A percentile compares a stretch with the other conserved stretches of the same genome.
Conservation (phyloP, 2,113 vertebrate genomes). For the Clinocottus analis region DNA sequence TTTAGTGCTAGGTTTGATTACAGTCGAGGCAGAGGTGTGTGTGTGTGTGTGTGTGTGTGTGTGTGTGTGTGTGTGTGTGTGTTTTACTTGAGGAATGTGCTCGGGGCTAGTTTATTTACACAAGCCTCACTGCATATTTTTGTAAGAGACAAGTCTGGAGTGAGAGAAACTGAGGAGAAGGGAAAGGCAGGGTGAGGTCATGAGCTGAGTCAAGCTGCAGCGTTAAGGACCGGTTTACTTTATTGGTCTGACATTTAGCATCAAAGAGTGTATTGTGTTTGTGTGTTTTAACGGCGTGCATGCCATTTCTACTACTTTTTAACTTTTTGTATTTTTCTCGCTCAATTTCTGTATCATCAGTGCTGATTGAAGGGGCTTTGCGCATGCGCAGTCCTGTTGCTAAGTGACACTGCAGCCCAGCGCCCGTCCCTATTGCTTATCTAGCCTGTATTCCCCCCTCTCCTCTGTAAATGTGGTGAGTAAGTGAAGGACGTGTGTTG, state of each 20-base stretch:
- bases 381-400: conserved; percentile 59
- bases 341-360: neutral
- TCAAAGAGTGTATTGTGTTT: neutral
- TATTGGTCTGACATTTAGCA: neutral
- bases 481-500: neutral
- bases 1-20: neutral
- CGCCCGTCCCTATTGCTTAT: conserved; percentile 7
- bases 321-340: neutral
- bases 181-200: conserved; percentile 24
- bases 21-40: conserved; percentile 33
- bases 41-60: neutral
- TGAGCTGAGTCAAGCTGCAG: neutral
- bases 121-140: conserved; percentile 60
- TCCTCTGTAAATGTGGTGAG: neutral
- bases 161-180: conserved; percentile 5
- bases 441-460: neutral
- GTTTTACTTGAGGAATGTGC: conserved; percentile 71
- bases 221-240: neutral
- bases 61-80: conserved; percentile 20
- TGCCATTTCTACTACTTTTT: neutral
- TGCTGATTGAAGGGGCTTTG: conserved; percentile 7
- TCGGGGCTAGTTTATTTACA: conserved; percentile 70
- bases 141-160: conserved; percentile 26
- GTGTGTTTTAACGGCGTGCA: neutral
- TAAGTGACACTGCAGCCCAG: conserved; percentile 54